These are phyloP conservation scores for Sylvicola cinctus DNA, from an alignment of 2,888 invertebrate genomes.

Conservation along the genomic window DNA sequence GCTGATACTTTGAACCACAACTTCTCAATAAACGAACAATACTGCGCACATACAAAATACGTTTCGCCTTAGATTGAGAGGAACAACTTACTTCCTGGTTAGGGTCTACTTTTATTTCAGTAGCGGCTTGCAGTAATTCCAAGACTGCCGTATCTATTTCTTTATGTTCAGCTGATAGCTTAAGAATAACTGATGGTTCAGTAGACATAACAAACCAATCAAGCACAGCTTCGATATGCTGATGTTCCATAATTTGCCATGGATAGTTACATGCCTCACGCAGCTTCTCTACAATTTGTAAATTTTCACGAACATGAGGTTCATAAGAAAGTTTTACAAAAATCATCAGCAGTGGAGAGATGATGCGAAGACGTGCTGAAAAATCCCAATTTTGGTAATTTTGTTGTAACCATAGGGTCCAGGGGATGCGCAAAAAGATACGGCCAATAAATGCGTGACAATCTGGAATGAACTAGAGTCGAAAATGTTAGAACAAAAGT, in stretches of 20 bases:
- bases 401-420: conserved; percentile 35
- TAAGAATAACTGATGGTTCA: conserved; percentile 44
- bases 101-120: conserved; percentile 5
- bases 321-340: conserved; percentile 52
- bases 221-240: conserved; percentile 39
- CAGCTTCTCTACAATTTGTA: conserved; percentile 25
- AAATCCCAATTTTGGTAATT: conserved; percentile 22
- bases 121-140: conserved; percentile 7
- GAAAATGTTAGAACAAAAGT: no score
- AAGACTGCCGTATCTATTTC: conserved; percentile 33
- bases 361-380: conserved; percentile 27
- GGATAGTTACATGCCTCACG: conserved; percentile 38
- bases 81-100: no score
- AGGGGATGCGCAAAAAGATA: conserved; percentile 44
- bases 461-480: conserved; percentile 37
- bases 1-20: conserved; percentile 19
- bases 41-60: conserved; percentile 21
- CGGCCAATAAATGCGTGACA: conserved; percentile 50
- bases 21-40: conserved; percentile 17
- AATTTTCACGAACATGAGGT: conserved; percentile 40
- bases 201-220: conserved; percentile 57
- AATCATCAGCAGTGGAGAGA: conserved; percentile 42
- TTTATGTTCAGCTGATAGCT: conserved; percentile 26
- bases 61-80: conserved; percentile 16
- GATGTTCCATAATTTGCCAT: conserved; percentile 41